Evolutionary conservation across 2,888 invertebrate genomes (phyloP), one percentile per base, ranked within the genome.

Genomic region (Pecten maximus): DNA sequence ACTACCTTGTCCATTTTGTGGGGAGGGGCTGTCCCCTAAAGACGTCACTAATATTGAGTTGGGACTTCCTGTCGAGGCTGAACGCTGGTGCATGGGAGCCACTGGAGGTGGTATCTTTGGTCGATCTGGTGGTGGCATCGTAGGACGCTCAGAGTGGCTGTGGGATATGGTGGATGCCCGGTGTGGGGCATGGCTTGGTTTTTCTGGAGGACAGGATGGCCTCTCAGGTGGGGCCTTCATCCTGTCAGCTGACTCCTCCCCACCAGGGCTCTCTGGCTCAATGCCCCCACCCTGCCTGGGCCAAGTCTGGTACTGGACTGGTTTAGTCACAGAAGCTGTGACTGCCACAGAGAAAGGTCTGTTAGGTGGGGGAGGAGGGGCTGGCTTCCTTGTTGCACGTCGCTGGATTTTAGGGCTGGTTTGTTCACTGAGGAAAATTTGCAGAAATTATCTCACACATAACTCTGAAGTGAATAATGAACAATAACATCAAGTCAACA

Each of bases 281-380:
- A 93, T 91, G 16, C 40, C 89, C 15, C 74, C 91, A 48, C 94
- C 93, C 74, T 94, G 93, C 88, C 94, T 88, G 12, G 94, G 94
- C 94, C 94, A 94, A 0, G 94, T 94, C 90, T 93, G 93, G 89
- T 87, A 90, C 88, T 91, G 93, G 88, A 92, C 92, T 15, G 89
- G 91, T 91, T 92, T 94, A 28, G 89, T 60, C 8, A 93, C 90
- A 28, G 93, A 92, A 23, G 95, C 95, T 28, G 95, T 94, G 12
- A 95, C 95, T 12, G 95, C 95, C 28, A 95, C 95, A 50, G 93
- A 93, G 92, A 94, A 95, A 0, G 95, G 94, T n/a, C 93, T 91
- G 28, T 94, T 94, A 15, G 95, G 94, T 12, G 95, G 95, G n/a
- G 95, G 95, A 40, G 94, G 94, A 10, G 96, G 96, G 19, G 96